Evolutionary conservation across 2,113 vertebrate genomes (phyloP).

Genomic region (Pollimyrus isidori): DNA sequence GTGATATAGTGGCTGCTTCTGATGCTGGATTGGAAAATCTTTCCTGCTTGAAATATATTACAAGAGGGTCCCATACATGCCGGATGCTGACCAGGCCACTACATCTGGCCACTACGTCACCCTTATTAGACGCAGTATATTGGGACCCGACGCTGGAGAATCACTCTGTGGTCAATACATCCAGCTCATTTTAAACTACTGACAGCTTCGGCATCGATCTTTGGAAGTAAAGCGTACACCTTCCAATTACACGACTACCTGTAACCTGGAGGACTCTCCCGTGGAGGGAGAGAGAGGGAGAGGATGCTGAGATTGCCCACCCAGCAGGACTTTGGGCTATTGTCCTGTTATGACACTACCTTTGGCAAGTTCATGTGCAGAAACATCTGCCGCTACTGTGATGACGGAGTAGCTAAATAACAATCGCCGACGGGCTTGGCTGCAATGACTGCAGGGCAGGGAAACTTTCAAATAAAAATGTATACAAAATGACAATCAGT

Average conservation of each 20-base stretch:
- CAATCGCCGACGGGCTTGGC: not conserved
- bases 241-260: not conserved
- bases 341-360: not conserved
- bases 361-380: not conserved
- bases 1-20: not conserved
- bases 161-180: not conserved
- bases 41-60: not conserved
- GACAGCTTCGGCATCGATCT: not conserved
- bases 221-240: not conserved
- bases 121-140: not conserved
- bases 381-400: not conserved
- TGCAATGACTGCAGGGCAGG: not conserved
- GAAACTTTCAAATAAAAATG: not conserved
- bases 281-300: not conserved
- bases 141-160: not conserved
- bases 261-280: not conserved
- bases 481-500: not conserved
- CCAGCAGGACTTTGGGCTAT: not conserved
- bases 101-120: not conserved
- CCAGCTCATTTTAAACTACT: not conserved
- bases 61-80: not conserved
- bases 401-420: not conserved
- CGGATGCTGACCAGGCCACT: not conserved
- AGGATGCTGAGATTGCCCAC: not conserved
- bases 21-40: not conserved